Evolutionary conservation across 2,888 invertebrate genomes (phyloP).

Genomic region (Lochmaea crataegi): DNA sequence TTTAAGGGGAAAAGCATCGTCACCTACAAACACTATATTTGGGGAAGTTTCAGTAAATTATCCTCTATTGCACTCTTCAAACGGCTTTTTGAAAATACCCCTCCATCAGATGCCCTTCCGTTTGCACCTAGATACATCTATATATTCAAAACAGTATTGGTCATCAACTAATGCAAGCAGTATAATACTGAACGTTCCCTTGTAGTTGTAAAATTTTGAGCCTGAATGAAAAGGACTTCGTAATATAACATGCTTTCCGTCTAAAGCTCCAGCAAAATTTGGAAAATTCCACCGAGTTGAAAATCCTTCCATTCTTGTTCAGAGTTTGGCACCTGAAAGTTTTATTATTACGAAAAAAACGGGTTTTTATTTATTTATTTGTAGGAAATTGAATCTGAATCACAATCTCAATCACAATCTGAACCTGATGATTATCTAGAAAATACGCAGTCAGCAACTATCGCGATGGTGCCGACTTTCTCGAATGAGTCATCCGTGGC

Average conservation of each 20-base stretch:
- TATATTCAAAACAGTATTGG: conserved; percentile 57
- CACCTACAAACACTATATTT: conserved; percentile 35
- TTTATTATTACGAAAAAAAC: background rate
- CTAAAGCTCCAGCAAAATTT: conserved; percentile 46
- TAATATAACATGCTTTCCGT: conserved; percentile 54
- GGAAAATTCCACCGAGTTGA: background rate
- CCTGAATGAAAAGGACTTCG: conserved; percentile 51
- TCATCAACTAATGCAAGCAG: conserved; percentile 58
- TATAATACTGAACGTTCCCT: conserved; percentile 49
- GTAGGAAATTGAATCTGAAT: background rate
- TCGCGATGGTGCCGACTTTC: no score
- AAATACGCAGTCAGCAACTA: no score
- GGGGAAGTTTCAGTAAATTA: conserved; percentile 14
- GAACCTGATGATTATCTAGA: no score
- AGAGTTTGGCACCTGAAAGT: conserved; percentile 3
- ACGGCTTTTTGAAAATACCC: conserved; percentile 49
- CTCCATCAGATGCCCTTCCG: conserved; percentile 55
- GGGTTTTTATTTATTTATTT: no score
- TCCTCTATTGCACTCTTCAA: conserved; percentile 13
- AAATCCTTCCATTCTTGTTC: conserved; percentile 9
- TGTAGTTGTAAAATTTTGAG: conserved; percentile 54
- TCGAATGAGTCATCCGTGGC: no score
- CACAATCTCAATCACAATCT: background rate
- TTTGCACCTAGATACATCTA: conserved; percentile 56
- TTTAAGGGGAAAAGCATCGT: conserved; percentile 34